Evolutionary conservation across 2,113 vertebrate genomes (phyloP).

Genomic region (Pelecanus crispus): DNA sequence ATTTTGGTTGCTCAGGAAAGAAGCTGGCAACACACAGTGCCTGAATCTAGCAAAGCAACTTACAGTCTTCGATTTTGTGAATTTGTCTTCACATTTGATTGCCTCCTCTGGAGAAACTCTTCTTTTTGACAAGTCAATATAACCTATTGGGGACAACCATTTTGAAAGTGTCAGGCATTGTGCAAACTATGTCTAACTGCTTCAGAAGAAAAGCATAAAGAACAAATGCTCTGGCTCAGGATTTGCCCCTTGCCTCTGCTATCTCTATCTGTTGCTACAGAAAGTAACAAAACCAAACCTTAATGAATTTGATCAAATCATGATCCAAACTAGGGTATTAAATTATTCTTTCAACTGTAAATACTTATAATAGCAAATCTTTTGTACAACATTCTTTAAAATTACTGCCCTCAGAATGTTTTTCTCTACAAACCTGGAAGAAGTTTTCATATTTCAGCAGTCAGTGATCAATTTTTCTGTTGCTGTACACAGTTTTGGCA

Average conservation of each 20-base stretch:
- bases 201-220: neutral
- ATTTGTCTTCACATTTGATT: constrained; percentile 99
- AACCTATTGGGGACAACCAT: constrained; percentile 73
- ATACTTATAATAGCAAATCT: neutral
- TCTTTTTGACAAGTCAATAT: constrained; percentile 98
- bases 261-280: neutral
- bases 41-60: constrained; percentile 46
- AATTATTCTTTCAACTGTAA: neutral
- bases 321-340: neutral
- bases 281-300: neutral
- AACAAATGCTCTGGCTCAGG: neutral
- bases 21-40: neutral
- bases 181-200: neutral
- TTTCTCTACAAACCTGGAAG: neutral
- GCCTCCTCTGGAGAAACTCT: constrained; percentile 98
- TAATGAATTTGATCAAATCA: neutral
- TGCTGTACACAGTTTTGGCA: neutral
- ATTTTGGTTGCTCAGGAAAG: neutral
- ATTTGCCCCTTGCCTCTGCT: neutral
- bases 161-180: neutral
- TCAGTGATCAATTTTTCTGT: neutral
- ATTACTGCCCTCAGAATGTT: neutral
- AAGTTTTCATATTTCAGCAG: neutral
- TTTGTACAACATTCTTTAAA: neutral
- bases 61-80: constrained; percentile 99